Evolutionary conservation across 1,140 invertebrate species (phyloP), one percentile per base, ranked within the genome.

Genomic region (Bombyx mandarina): DNA sequence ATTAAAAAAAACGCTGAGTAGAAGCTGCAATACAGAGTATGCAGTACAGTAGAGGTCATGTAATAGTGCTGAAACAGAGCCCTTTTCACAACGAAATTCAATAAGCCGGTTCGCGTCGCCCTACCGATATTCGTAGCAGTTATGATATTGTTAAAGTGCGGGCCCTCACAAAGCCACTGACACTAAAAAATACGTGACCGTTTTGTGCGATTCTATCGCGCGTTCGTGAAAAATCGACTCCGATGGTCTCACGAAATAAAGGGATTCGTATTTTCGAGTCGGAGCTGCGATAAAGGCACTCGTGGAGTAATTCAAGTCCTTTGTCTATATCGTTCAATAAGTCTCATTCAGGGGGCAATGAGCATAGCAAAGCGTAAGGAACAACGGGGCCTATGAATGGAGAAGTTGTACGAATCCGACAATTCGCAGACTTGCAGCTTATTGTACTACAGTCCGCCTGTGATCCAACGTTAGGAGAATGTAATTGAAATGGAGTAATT

Each of bases 21-120:
- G 12, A 18, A 18, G 12, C 12, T 35, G 26, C 26, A 35, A 35
- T 35, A 35, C 26, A 35, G 12, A 18, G 12, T 18, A 18, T 18
- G 12, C 12, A 18, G 12, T 35, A 5, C 26, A 35, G 26, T 3
- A 35, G 26, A 35, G 26, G 26, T 35, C 2, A 35, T 2, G 4
- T 35, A 35, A 35, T 35, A 35, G 26, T 60, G 58, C 54, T 61
- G 56, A 63, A 59, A 50, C 52, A 54, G 52, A 66, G 74, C 69
- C 71, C 69, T 72, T 77, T 75, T 78, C 68, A 73, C 58, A 58
- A 53, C 63, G 71, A 72, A 75, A 79, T 82, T 77, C 69, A 80
- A 80, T 80, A 79, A 78, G 60, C 59, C 61, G 65, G 52, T 65
- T 54, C 59, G 43, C 42, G 57, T 18, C 58, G 64, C 69, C 65